Percentiles rank a stretch among this genome's conserved stretches.
These are phyloP conservation scores for Sipha maydis DNA, from an alignment of 2,888 invertebrate species.

Conservation along the genomic window DNA sequence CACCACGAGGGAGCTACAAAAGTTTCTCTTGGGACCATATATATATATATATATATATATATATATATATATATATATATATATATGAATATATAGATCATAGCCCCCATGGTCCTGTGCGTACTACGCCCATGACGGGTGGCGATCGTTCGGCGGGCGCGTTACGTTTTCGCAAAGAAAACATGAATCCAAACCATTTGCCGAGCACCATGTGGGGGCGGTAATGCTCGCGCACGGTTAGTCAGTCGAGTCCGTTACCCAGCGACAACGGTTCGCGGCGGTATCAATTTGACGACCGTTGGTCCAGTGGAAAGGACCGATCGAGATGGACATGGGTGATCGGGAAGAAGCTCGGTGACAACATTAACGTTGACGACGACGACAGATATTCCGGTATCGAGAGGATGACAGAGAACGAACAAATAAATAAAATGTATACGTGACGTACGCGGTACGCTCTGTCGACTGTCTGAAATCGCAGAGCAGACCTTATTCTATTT, in stretches of 20 bases:
- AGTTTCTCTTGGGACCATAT: too few species aligned
- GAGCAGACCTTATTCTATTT: not conserved
- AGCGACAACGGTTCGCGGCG: not conserved
- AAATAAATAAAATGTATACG: not conserved
- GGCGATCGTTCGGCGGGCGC: not conserved
- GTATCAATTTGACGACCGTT: too few species aligned
- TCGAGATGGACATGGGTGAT: not conserved
- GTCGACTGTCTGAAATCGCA: not conserved
- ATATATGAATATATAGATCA: too few species aligned
- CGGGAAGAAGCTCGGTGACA: not conserved
- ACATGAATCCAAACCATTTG: not conserved
- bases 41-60: too few species aligned
- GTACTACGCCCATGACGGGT: too few species aligned
- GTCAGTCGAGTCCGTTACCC: not conserved
- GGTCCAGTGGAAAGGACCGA: not conserved
- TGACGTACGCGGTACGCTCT: not conserved
- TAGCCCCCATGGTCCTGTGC: too few species aligned
- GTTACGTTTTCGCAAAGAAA: not conserved
- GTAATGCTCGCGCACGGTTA: not conserved
- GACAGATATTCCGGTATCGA: conserved; percentile 1
- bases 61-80: too few species aligned
- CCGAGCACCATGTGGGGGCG: too few species aligned
- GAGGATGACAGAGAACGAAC: not conserved
- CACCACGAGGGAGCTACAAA: too few species aligned
- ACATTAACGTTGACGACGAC: not conserved